Conservation (phyloP, 1,140 invertebrate species). For the Colletes gigas region DNA sequence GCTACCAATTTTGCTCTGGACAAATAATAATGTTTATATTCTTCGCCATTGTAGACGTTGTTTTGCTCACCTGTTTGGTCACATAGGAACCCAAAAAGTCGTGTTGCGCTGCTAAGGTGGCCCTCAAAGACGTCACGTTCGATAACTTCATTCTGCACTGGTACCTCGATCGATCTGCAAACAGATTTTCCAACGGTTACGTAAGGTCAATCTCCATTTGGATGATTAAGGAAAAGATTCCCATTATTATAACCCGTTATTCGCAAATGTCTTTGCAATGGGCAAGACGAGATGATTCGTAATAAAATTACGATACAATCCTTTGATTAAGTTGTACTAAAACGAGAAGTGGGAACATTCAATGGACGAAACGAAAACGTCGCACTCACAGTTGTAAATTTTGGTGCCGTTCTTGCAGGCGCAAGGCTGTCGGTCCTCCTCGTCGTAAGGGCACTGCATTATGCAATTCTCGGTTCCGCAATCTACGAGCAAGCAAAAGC, state of each 20-base stretch:
- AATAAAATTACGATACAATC: no score
- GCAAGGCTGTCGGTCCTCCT: conserved; percentile 57
- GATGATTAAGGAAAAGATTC: no score
- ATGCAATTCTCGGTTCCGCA: conserved; percentile 67
- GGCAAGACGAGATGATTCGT: no score
- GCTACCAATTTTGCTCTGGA: no score
- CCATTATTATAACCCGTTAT: no score
- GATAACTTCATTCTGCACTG: conserved; percentile 74
- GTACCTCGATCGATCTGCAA: conserved; percentile 72
- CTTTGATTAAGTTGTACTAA: no score
- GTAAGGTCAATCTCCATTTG: no score
- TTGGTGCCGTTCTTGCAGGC: conserved; percentile 62
- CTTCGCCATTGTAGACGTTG: not conserved
- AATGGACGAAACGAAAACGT: no score
- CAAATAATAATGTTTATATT: no score
- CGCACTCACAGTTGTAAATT: conserved; percentile 58
- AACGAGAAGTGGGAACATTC: not conserved
- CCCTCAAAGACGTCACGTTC: conserved; percentile 66
- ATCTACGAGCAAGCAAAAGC: conserved; percentile 53
- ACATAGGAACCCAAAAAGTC: conserved; percentile 65
- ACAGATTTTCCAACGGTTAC: not conserved
- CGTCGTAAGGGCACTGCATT: conserved; percentile 67
- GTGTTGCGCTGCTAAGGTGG: conserved; percentile 49
- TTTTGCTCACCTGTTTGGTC: conserved; percentile 68
- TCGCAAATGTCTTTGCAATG: no score